phyloP scores from a whole-genome alignment of 2,113 vertebrate species.

The Poeciliopsis prolifica region DNA sequence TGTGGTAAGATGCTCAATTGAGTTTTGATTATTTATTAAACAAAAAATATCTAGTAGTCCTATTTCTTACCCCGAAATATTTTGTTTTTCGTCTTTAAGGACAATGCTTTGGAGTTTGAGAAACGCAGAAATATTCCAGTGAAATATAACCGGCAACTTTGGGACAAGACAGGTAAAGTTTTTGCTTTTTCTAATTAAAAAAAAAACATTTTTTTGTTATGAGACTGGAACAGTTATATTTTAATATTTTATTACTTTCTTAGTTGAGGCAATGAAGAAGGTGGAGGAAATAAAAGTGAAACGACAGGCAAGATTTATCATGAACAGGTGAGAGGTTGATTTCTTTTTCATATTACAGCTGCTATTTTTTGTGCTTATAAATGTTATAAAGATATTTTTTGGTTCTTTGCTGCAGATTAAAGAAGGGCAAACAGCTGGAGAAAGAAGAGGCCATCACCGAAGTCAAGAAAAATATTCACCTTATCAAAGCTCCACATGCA shows the following conservation, averaged over 20 bases:
- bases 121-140: conserved; percentile 93
- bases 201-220: not conserved
- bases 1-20: conserved; percentile 83
- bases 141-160: conserved; percentile 92
- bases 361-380: not conserved
- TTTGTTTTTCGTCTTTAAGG: conserved; percentile 75
- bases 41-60: not conserved
- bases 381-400: not conserved
- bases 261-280: conserved; percentile 95
- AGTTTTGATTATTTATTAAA: not conserved
- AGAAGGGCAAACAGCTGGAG: conserved; percentile 93
- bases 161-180: conserved; percentile 91
- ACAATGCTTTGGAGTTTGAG: conserved; percentile 97
- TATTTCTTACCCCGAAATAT: not conserved
- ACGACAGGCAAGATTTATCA: conserved; percentile 93
- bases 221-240: not conserved
- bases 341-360: not conserved
- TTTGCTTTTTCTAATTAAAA: no score
- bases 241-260: conserved; percentile 23
- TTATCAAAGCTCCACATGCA: conserved; percentile 92
- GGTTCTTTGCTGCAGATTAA: conserved; percentile 79
- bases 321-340: conserved; percentile 87
- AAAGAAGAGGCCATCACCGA: conserved; percentile 91
- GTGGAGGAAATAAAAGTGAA: conserved; percentile 93
- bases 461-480: conserved; percentile 97